Conservation (phyloP, 2,888 invertebrate genomes). For the Dicycla oo region DNA sequence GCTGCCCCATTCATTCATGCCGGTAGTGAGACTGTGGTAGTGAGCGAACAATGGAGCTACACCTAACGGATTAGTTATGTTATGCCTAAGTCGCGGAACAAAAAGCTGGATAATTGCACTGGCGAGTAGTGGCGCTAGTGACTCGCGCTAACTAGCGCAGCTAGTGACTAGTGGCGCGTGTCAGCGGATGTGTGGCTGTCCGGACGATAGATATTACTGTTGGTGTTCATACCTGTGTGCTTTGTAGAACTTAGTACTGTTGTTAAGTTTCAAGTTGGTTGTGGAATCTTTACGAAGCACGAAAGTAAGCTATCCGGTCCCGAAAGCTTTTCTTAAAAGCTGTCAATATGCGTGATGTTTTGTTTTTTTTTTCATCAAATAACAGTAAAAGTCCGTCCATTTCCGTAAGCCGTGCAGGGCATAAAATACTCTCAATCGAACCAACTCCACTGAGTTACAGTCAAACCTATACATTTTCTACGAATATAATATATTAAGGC, state of each 20-base stretch:
- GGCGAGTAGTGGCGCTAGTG: slow-evolving; percentile 47
- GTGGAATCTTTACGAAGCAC: neutral
- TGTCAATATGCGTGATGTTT: too few species aligned
- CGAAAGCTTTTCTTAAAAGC: too few species aligned
- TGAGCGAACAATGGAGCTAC: slow-evolving; percentile 50
- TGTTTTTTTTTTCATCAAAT: slow-evolving; percentile 11
- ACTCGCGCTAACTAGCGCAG: slow-evolving; percentile 42
- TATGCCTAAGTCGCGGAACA: slow-evolving; percentile 57
- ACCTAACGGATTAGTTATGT: slow-evolving; percentile 61
- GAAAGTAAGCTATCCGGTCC: neutral
- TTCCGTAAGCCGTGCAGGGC: slow-evolving; percentile 11
- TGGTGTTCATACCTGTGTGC: slow-evolving; percentile 5
- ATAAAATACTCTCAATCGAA: slow-evolving; percentile 27
- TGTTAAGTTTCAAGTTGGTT: neutral
- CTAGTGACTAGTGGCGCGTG: slow-evolving; percentile 37
- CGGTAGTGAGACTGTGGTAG: slow-evolving; percentile 52
- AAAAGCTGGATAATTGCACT: slow-evolving; percentile 60
- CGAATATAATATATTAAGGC: slow-evolving; percentile 31
- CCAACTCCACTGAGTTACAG: slow-evolving; percentile 27
- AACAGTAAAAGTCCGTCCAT: slow-evolving; percentile 4
- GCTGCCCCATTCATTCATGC: slow-evolving; percentile 35
- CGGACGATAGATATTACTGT: neutral
- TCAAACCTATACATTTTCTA: slow-evolving; percentile 27
- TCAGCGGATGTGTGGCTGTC: slow-evolving; percentile 28
- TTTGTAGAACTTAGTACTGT: slow-evolving; percentile 14